Percentiles rank a stretch among this genome's conserved stretches.
These are phyloP conservation scores for Pteria penguin DNA, from an alignment of 2,888 invertebrate genomes.

Conservation along the genomic window DNA sequence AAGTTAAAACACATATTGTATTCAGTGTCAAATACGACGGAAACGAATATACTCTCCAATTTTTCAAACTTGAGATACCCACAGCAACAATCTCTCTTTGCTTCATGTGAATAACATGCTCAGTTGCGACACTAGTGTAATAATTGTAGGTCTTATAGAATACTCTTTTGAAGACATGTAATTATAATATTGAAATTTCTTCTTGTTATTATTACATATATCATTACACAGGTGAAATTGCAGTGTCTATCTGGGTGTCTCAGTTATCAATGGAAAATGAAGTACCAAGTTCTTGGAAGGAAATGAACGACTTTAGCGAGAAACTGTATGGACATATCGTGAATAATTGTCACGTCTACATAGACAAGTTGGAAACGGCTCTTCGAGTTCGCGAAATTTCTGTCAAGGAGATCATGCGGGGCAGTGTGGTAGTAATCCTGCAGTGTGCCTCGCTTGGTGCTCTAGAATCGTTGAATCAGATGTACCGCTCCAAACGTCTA, in stretches of 20 bases:
- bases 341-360: slow-evolving; percentile 50
- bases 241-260: slow-evolving; percentile 51
- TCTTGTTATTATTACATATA: neutral
- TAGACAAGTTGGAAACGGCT: slow-evolving; percentile 48
- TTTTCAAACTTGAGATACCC: too few species aligned
- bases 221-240: slow-evolving; percentile 52
- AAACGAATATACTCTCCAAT: too few species aligned
- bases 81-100: too few species aligned
- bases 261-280: slow-evolving; percentile 44
- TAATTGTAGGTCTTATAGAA: too few species aligned
- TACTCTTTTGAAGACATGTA: too few species aligned
- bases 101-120: neutral
- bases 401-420: slow-evolving; percentile 35
- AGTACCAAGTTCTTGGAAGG: slow-evolving; percentile 41
- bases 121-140: neutral
- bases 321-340: slow-evolving; percentile 54
- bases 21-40: too few species aligned
- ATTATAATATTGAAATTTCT: too few species aligned
- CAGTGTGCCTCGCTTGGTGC: slow-evolving; percentile 55
- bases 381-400: slow-evolving; percentile 36
- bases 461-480: slow-evolving; percentile 57
- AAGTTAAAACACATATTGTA: too few species aligned
- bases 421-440: slow-evolving; percentile 34
- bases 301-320: slow-evolving; percentile 53
- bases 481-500: slow-evolving; percentile 53